Base-by-base conservation (phyloP, 2,113 vertebrate species). In the Crotalus tigris region DNA sequence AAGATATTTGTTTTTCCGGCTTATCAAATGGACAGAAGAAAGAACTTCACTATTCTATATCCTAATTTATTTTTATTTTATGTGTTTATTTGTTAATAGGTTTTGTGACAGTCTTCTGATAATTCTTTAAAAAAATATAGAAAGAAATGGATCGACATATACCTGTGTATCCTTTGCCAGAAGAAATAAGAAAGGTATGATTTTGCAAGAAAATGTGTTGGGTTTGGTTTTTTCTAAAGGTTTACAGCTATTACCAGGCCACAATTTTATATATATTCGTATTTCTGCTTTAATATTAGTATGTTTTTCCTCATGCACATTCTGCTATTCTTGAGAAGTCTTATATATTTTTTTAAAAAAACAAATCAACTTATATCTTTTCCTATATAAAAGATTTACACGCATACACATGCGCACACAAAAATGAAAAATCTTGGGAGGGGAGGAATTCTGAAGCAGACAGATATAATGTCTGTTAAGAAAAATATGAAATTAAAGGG, bases 161-260 rank as follows among this genome's bases (percentile, higher is more conserved):
- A 90, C 97, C 97, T 29, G 0, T 95, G 55, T 97, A 97, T 29
- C 92, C 95, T 0, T 93, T 98, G 95, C 98, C 97, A 3, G 97
- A 98, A 88, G 97, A 96, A 96, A 97, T 98, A 85, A 96, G 85
- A 49, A 96, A 98, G 98, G 98, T 98, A 97, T 1, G 96, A 19
- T 33, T 7, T 11, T 53, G 5, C 26, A n/a, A 39, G 46, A 49
- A 86, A 49, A 61, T 29, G 1, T 44, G 9, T 17, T 53, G 23
- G 29, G 8, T 44, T 53, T 26, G 89, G 54, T 19, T 90, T 53
- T 86, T 90, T 90, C 61, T n/a, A 64, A 64, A 64, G 10, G 61
- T n/a, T 46, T 61, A 8, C 55, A 19, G 64, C n/a, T 81, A 26
- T 85, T 59, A 75, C n/a, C 19, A 49, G 5, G n/a, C 13, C 33